phyloP scores from a whole-genome alignment of 2,113 vertebrate species.

The Amblyornis subalaris region DNA sequence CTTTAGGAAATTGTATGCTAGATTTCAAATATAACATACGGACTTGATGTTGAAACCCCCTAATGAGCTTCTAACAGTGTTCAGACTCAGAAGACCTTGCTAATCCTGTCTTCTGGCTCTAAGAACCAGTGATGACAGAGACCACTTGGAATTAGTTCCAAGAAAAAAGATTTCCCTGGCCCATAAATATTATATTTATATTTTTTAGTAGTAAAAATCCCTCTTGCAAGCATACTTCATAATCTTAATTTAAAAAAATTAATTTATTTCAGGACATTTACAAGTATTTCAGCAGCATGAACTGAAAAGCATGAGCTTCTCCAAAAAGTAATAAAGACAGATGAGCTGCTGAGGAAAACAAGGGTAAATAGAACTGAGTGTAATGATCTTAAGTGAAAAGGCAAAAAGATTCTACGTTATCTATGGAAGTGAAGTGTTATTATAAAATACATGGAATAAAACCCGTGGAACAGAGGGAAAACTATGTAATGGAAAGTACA shows the following conservation, averaged over 20 bases:
- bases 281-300: background rate
- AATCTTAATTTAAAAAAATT: background rate
- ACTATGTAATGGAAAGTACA: background rate
- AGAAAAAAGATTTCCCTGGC: background rate
- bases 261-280: background rate
- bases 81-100: background rate
- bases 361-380: background rate
- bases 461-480: background rate
- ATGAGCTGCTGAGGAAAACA: background rate
- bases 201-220: background rate
- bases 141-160: background rate
- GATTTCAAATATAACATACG: background rate
- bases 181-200: background rate
- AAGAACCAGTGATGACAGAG: background rate
- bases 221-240: background rate
- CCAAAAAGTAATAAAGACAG: background rate
- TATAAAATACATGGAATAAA: background rate
- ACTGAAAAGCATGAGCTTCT: background rate
- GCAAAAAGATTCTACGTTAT: background rate
- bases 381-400: background rate
- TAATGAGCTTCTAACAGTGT: background rate
- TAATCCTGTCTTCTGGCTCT: background rate
- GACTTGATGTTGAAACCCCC: background rate
- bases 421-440: background rate
- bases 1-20: background rate